Evolutionary conservation across 1,140 invertebrate genomes (phyloP).

Genomic region (Ooceraea biroi): DNA sequence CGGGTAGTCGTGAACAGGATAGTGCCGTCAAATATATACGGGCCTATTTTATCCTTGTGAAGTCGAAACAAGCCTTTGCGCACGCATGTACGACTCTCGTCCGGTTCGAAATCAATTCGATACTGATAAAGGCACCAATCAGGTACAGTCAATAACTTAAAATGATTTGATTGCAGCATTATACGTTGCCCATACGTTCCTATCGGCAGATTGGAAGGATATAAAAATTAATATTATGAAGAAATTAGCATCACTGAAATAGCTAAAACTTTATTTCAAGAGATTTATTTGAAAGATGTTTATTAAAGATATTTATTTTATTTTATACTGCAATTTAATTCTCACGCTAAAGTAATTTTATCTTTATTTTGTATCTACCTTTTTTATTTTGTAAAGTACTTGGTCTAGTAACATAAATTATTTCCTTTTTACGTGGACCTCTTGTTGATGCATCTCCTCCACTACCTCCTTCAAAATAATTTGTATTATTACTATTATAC

Average conservation of each 20-base stretch:
- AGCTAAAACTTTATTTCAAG: too few species aligned
- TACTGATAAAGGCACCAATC: slow-evolving; percentile 94
- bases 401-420: slow-evolving; percentile 65
- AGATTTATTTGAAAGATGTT: too few species aligned
- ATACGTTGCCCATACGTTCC: slow-evolving; percentile 87
- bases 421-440: not conserved
- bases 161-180: slow-evolving; percentile 91
- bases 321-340: not conserved
- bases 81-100: slow-evolving; percentile 89
- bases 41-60: slow-evolving; percentile 87
- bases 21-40: slow-evolving; percentile 87
- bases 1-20: slow-evolving; percentile 80
- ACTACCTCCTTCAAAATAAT: not conserved
- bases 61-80: slow-evolving; percentile 88
- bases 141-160: slow-evolving; percentile 88
- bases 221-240: not conserved
- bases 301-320: too few species aligned
- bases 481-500: too few species aligned
- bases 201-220: slow-evolving; percentile 74
- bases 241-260: not conserved
- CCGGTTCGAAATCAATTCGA: slow-evolving; percentile 92
- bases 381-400: slow-evolving; percentile 60
- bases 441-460: not conserved
- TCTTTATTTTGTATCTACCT: slow-evolving; percentile 58
- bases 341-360: too few species aligned